A percentile compares a stretch with the other conserved stretches of the same genome.
These are phyloP conservation scores for Platycnemis pennipes DNA, from an alignment of 2,888 invertebrate genomes.

Conservation along the genomic window DNA sequence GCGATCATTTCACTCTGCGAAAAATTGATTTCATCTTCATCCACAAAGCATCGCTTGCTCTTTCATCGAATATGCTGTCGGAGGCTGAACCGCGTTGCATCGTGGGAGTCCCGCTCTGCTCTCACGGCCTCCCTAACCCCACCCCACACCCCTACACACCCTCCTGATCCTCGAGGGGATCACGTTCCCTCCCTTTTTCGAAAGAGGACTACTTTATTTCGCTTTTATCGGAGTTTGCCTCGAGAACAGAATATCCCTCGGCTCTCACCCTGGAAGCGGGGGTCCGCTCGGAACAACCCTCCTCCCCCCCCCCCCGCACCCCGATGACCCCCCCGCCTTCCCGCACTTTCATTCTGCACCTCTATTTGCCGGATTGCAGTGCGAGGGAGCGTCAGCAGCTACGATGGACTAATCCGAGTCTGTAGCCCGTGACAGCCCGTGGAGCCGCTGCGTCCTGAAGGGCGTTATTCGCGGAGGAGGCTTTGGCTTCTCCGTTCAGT, in stretches of 20 bases:
- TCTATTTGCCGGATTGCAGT: no score
- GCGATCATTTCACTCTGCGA: no score
- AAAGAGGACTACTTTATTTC: conserved; percentile 61
- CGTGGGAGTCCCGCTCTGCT: no score
- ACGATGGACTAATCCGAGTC: no score
- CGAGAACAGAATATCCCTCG: conserved; percentile 8
- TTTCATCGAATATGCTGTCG: background rate
- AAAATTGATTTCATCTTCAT: background rate
- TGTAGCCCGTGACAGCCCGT: no score
- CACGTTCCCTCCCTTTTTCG: background rate
- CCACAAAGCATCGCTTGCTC: background rate
- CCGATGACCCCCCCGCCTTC: background rate
- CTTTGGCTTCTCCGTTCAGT: no score
- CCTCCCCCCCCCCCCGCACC: background rate
- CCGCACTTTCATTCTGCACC: background rate
- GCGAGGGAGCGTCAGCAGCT: no score
- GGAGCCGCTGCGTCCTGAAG: no score
- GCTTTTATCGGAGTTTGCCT: conserved; percentile 63
- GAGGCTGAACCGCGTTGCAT: no score
- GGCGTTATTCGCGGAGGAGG: no score
- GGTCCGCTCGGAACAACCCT: background rate
- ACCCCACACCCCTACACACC: background rate
- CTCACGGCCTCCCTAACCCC: background rate
- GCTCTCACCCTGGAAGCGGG: background rate
- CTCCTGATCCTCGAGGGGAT: background rate